Percentiles rank a stretch among this genome's conserved stretches.
Conservation (phyloP, 2,888 invertebrate species). For the Actias luna region DNA sequence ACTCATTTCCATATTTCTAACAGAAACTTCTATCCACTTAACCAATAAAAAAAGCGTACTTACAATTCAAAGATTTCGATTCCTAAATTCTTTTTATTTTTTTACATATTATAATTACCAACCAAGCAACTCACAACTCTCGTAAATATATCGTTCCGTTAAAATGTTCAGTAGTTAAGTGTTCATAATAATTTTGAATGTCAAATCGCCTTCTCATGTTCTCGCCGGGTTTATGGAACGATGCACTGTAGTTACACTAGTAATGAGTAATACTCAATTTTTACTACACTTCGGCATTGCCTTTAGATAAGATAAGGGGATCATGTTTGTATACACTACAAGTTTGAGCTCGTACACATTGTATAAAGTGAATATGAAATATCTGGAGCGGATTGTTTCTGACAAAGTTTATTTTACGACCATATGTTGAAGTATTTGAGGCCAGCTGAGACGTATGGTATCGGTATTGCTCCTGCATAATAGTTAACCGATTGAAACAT, state of each 20-base stretch:
- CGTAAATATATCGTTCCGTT: conserved; percentile 52
- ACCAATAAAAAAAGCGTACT: conserved; percentile 66
- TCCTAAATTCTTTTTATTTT: conserved; percentile 48
- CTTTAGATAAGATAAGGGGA: conserved; percentile 53
- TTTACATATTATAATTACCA: conserved; percentile 63
- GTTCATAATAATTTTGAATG: conserved; percentile 64
- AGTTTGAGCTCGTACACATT: conserved; percentile 49
- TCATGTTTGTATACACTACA: conserved; percentile 50
- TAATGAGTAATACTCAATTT: conserved; percentile 26
- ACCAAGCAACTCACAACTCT: conserved; percentile 73
- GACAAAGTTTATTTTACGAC: conserved; percentile 56
- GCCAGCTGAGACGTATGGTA: conserved; percentile 71
- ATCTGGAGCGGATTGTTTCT: conserved; percentile 44
- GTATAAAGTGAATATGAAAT: conserved; percentile 40
- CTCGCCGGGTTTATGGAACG: conserved; percentile 45
- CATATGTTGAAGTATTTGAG: conserved; percentile 71
- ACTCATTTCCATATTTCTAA: conserved; percentile 58
- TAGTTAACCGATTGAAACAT: conserved; percentile 85
- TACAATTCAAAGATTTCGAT: conserved; percentile 51
- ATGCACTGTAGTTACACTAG: conserved; percentile 30
- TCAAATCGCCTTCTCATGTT: conserved; percentile 79
- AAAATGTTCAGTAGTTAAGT: conserved; percentile 47
- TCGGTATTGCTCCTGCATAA: conserved; percentile 74
- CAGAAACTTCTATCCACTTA: conserved; percentile 64
- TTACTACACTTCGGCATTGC: conserved; percentile 53